These are phyloP conservation scores for Lutjanus argentimaculatus DNA, from an alignment of 2,797 vertebrate genomes.

Conservation along the genomic window DNA sequence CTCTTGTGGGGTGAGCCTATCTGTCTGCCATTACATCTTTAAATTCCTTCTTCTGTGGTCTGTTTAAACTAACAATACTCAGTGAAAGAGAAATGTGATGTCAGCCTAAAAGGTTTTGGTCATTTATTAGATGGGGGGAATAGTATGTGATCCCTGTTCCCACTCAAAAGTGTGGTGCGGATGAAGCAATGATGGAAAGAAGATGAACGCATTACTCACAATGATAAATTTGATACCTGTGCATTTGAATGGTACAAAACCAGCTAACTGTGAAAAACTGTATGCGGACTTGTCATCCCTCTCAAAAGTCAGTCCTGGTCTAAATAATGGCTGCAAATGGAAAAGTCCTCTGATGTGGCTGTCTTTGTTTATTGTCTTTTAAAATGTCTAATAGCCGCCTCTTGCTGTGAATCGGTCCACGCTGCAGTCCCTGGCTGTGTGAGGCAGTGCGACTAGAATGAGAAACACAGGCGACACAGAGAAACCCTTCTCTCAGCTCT, in stretches of 20 bases:
- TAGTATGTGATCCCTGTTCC: not conserved
- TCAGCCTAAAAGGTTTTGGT: conserved; percentile 50
- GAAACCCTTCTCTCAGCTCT: conserved; percentile 80
- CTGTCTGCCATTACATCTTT: conserved; percentile 9
- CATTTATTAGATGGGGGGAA: conserved; percentile 40
- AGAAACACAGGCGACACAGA: conserved; percentile 83
- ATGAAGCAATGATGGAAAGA: conserved; percentile 7
- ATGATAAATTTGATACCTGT: not conserved
- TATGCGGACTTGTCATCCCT: not conserved
- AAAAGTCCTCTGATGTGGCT: not conserved
- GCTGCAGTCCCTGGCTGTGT: conserved; percentile 59
- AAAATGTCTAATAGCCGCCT: conserved; percentile 36
- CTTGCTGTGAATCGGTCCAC: conserved; percentile 49
- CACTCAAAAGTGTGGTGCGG: not conserved
- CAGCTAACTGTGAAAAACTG: not conserved
- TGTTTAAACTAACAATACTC: conserved; percentile 22
- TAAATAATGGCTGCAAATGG: not conserved
- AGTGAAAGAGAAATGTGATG: conserved; percentile 22
- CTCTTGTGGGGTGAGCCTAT: conserved; percentile 8
- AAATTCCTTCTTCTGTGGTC: conserved; percentile 19
- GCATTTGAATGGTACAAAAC: not conserved
- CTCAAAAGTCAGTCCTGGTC: not conserved
- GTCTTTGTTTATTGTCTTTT: conserved; percentile 46
- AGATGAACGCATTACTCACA: not conserved
- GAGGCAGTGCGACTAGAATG: conserved; percentile 77